Percentiles rank a stretch among this genome's conserved stretches.
Evolutionary conservation across 2,113 vertebrate genomes (phyloP).

Genomic region (Hypocryptadius cinnamomeus): DNA sequence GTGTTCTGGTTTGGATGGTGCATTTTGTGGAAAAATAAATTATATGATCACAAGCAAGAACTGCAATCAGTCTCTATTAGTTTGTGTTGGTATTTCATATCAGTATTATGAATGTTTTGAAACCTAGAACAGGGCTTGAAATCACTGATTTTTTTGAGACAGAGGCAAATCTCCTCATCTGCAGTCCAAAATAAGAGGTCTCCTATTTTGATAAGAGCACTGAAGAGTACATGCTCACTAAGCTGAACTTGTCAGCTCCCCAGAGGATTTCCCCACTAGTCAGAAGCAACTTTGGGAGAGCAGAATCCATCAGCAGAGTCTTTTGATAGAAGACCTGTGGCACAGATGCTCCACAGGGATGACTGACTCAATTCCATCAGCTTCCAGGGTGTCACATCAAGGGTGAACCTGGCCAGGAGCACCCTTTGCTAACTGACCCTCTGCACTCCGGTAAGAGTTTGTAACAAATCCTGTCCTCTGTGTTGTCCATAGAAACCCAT

Average conservation of each 20-base stretch:
- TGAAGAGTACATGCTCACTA: neutral
- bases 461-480: neutral
- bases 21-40: conserved; percentile 45
- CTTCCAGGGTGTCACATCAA: neutral
- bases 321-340: neutral
- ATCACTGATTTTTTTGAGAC: neutral
- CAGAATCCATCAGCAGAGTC: neutral
- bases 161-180: neutral
- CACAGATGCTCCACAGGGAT: rapidly evolving
- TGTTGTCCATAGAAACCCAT: neutral
- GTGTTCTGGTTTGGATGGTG: conserved; percentile 55
- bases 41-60: conserved; percentile 25
- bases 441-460: neutral
- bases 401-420: neutral
- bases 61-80: conserved; percentile 9
- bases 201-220: neutral
- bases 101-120: neutral
- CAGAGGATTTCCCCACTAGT: neutral
- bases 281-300: neutral
- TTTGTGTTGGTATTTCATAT: neutral
- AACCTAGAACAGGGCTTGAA: conserved; percentile 53
- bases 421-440: neutral
- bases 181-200: neutral
- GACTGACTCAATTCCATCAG: neutral
- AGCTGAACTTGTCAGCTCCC: neutral